phyloP scores from a whole-genome alignment of 2,797 vertebrate species.

The Cyclopterus lumpus region DNA sequence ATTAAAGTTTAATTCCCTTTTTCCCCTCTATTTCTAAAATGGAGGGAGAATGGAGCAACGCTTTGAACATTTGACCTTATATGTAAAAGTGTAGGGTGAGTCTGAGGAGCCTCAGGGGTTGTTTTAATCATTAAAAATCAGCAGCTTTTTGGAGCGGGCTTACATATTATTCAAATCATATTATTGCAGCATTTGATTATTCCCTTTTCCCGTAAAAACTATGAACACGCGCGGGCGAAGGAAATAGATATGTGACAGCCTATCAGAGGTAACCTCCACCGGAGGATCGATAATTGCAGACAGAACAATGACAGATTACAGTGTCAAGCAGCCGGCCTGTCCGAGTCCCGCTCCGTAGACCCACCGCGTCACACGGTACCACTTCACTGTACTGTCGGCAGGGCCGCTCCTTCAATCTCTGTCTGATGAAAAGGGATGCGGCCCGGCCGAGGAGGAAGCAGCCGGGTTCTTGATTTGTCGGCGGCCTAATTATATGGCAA shows the following conservation, averaged over 20 bases:
- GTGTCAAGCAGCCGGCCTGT: background rate
- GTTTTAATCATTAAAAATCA: slow-evolving; percentile 74
- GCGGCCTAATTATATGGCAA: slow-evolving; percentile 83
- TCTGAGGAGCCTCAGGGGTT: slow-evolving; percentile 66
- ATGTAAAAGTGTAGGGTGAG: slow-evolving; percentile 79
- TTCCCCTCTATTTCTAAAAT: slow-evolving; percentile 67
- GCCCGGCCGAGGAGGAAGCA: slow-evolving; percentile 51
- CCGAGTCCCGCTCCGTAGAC: slow-evolving; percentile 12
- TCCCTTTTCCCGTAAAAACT: slow-evolving; percentile 1
- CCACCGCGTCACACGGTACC: slow-evolving; percentile 14
- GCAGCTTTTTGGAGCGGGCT: slow-evolving; percentile 36
- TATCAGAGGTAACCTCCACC: background rate
- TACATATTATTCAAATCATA: slow-evolving; percentile 53
- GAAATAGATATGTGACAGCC: slow-evolving; percentile 12
- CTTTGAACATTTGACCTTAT: slow-evolving; percentile 84
- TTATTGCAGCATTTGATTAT: slow-evolving; percentile 37
- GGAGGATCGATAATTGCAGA: slow-evolving; percentile 23
- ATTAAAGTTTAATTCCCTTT: slow-evolving; percentile 81
- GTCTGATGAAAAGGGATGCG: slow-evolving; percentile 35
- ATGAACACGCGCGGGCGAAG: background rate
- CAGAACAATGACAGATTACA: slow-evolving; percentile 16
- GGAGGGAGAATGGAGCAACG: slow-evolving; percentile 64
- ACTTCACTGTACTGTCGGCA: slow-evolving; percentile 8
- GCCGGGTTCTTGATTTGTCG: slow-evolving; percentile 73
- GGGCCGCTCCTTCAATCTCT: slow-evolving; percentile 31